A percentile compares a stretch with the other conserved stretches of the same genome.
Evolutionary conservation across 2,888 invertebrate species (phyloP).

Genomic region (Orgyia antiqua): DNA sequence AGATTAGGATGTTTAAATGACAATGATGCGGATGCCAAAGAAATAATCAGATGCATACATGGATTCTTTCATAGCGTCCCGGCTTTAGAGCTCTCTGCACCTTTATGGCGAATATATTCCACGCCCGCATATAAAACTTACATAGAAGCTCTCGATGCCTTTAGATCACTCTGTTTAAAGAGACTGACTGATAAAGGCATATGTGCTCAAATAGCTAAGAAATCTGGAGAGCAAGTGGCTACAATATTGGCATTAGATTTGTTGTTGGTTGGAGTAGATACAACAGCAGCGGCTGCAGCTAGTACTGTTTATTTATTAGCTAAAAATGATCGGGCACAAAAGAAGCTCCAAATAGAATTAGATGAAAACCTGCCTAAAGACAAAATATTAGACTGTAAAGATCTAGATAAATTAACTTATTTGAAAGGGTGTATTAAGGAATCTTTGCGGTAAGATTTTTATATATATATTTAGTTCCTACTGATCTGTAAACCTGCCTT

Average conservation of each 20-base stretch:
- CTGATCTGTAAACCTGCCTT: no score
- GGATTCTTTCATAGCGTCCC: conserved; percentile 87
- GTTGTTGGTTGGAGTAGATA: conserved; percentile 88
- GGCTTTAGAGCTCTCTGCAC: conserved; percentile 84
- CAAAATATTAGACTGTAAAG: conserved; percentile 76
- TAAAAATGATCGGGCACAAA: conserved; percentile 83
- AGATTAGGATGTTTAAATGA: conserved; percentile 85
- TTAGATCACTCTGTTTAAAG: conserved; percentile 78
- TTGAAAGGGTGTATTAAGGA: conserved; percentile 88
- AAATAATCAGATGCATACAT: conserved; percentile 87
- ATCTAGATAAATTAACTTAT: conserved; percentile 82
- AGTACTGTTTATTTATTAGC: conserved; percentile 87
- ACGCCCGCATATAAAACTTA: conserved; percentile 85
- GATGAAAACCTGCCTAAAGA: conserved; percentile 72
- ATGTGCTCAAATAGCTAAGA: conserved; percentile 59
- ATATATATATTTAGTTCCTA: no score
- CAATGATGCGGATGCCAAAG: conserved; percentile 84
- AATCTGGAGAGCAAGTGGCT: conserved; percentile 68
- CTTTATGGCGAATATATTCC: conserved; percentile 85
- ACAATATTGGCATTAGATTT: conserved; percentile 87
- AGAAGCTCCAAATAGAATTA: conserved; percentile 80
- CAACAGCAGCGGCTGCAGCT: conserved; percentile 87
- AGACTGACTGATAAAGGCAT: conserved; percentile 65
- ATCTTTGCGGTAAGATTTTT: conserved; percentile 79
- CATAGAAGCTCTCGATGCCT: conserved; percentile 83